Conservation (phyloP, 2,797 vertebrate genomes). For the Eurystomus glaucurus region DNA sequence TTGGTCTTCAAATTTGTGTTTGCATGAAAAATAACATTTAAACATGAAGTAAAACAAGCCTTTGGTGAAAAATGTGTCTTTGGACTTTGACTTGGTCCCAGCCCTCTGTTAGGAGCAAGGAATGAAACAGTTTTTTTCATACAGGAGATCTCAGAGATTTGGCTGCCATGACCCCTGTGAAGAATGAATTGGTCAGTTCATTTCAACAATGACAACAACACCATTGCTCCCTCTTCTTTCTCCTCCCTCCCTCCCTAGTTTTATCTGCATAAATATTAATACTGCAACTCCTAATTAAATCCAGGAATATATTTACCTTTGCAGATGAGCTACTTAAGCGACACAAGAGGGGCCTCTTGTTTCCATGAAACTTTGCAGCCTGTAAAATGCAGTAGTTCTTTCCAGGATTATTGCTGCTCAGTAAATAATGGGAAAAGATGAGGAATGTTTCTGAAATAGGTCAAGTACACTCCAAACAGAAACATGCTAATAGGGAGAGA, state of each 20-base stretch:
- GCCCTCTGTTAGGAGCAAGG: neutral
- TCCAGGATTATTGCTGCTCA: conserved; percentile 52
- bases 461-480: conserved; percentile 76
- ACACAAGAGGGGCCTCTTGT: conserved; percentile 57
- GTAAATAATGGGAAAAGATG: conserved; percentile 75
- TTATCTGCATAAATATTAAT: conserved; percentile 83
- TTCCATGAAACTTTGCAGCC: conserved; percentile 60
- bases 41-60: neutral
- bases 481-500: conserved; percentile 74
- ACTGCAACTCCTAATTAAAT: conserved; percentile 80
- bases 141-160: neutral
- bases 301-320: conserved; percentile 78
- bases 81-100: neutral
- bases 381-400: conserved; percentile 52
- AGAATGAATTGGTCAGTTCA: neutral
- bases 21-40: neutral
- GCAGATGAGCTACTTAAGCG: conserved; percentile 49
- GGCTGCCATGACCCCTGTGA: neutral
- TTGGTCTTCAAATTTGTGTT: neutral
- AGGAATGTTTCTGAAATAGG: conserved; percentile 75
- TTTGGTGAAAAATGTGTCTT: neutral
- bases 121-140: neutral
- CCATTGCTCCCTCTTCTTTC: neutral
- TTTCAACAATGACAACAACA: neutral
- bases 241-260: neutral